Evolutionary conservation across 2,888 invertebrate species (phyloP).

Genomic region (Epinotia brunnichana): DNA sequence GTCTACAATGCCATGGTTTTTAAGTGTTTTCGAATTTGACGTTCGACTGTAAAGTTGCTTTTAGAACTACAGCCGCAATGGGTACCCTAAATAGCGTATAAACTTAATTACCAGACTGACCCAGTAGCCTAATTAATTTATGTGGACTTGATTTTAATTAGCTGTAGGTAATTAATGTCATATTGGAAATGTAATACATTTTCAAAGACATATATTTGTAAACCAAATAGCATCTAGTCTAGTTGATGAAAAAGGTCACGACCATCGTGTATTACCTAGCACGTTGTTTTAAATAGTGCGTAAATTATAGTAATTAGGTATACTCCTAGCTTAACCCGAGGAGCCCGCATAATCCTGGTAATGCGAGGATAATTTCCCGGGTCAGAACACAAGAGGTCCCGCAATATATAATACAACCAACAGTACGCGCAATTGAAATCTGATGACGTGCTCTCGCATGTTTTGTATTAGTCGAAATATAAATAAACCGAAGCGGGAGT

Average conservation of each 20-base stretch:
- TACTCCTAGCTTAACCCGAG: slow-evolving; percentile 22
- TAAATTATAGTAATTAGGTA: slow-evolving; percentile 37
- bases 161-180: too few species aligned
- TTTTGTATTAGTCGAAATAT: background rate
- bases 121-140: too few species aligned
- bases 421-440: slow-evolving; percentile 1
- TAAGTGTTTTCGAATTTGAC: too few species aligned
- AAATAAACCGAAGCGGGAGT: background rate
- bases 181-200: background rate
- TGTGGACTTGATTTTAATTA: background rate
- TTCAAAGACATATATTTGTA: background rate
- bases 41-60: too few species aligned
- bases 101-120: too few species aligned
- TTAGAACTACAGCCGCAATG: too few species aligned
- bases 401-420: slow-evolving; percentile 12
- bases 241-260: background rate
- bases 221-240: background rate
- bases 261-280: background rate
- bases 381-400: slow-evolving; percentile 14
- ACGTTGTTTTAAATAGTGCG: slow-evolving; percentile 24
- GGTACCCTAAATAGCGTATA: too few species aligned
- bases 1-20: too few species aligned
- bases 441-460: background rate
- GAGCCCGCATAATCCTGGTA: slow-evolving; percentile 33
- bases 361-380: slow-evolving; percentile 31